phyloP scores from a whole-genome alignment of 2,888 invertebrate genomes.

The Perithous albicinctus region DNA sequence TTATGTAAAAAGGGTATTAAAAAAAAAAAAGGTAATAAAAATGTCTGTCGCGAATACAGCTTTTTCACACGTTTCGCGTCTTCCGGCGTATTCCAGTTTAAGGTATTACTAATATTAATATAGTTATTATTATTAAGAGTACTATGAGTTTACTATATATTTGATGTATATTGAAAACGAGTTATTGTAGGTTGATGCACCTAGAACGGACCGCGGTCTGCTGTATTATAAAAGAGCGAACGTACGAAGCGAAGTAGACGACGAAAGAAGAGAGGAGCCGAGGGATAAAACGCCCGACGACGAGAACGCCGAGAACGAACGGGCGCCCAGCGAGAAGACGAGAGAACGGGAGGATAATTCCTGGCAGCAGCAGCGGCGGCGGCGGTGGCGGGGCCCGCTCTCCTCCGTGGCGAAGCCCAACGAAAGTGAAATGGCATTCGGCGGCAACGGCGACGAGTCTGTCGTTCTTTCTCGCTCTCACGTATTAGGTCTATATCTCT shows the following conservation, averaged over 20 bases:
- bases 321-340: conserved; percentile 70
- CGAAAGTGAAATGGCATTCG: conserved; percentile 85
- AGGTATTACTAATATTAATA: not conserved
- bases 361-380: conserved; percentile 57
- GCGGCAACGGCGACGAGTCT: conserved; percentile 60
- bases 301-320: conserved; percentile 70
- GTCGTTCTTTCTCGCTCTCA: conserved; percentile 12
- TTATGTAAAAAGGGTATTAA: conserved; percentile 36
- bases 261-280: conserved; percentile 36
- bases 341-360: conserved; percentile 69
- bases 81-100: conserved; percentile 6
- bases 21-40: conserved; percentile 44
- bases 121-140: not conserved
- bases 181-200: conserved; percentile 29
- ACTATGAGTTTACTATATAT: conserved; percentile 11
- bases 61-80: conserved; percentile 23
- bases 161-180: not conserved
- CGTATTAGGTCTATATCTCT: conserved; percentile 14
- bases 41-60: not conserved
- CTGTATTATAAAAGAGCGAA: conserved; percentile 43
- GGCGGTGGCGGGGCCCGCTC: conserved; percentile 71
- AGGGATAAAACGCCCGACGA: conserved; percentile 47
- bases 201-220: conserved; percentile 32
- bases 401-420: conserved; percentile 84
- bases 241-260: conserved; percentile 79